phyloP scores from a whole-genome alignment of 1,140 invertebrate species.

The Maniola jurtina region DNA sequence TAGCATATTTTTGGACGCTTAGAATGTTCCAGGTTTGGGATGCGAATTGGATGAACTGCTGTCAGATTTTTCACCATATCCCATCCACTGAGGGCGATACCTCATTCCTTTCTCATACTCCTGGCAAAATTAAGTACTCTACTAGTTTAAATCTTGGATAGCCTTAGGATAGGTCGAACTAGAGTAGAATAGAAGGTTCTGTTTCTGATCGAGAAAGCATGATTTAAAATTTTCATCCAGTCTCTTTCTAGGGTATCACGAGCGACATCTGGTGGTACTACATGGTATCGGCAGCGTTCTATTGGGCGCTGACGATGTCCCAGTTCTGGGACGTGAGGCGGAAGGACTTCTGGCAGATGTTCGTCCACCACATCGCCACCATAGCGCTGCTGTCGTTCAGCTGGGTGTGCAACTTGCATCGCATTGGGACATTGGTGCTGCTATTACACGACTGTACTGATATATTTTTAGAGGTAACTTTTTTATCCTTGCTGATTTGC shows the following conservation, averaged over 20 bases:
- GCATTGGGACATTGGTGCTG: conserved; percentile 95
- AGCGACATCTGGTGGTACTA: conserved; percentile 96
- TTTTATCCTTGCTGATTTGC: not conserved
- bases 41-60: conserved; percentile 96
- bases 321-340: conserved; percentile 96
- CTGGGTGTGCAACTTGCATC: conserved; percentile 95
- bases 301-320: conserved; percentile 95
- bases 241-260: conserved; percentile 81
- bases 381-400: conserved; percentile 93
- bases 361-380: conserved; percentile 96
- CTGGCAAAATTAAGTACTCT: no score
- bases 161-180: no score
- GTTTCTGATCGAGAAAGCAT: not conserved
- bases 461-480: conserved; percentile 92
- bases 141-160: no score
- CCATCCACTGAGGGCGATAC: no score
- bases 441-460: conserved; percentile 97
- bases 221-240: conserved; percentile 6
- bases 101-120: no score
- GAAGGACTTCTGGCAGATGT: conserved; percentile 99
- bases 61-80: conserved; percentile 99
- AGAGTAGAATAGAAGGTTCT: not conserved
- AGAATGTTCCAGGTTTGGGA: conserved; percentile 96
- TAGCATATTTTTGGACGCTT: conserved; percentile 97
- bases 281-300: conserved; percentile 96